Evolutionary conservation across 2,113 vertebrate species (phyloP), one percentile per base, ranked within the genome.

Genomic region (Aegithalos caudatus): DNA sequence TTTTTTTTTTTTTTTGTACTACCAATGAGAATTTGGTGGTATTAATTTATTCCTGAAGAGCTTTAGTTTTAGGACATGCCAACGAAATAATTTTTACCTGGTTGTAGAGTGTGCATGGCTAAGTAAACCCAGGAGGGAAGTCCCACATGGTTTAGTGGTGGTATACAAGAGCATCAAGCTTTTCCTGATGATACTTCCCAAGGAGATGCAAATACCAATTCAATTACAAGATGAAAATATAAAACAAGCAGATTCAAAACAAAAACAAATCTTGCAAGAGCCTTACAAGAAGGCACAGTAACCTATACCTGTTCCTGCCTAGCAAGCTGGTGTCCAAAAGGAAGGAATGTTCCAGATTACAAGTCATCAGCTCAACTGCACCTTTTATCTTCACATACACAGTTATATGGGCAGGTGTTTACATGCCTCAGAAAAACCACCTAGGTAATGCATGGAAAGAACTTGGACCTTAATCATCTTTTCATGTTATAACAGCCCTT

Each of bases 401-500:
- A 66, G 89, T 84, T 94, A 89, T 16, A 94, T 38, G 73, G 93
- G 85, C 95, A 96, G 93, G 93, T 95, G 89, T 95, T 93, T 51
- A 95, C 94, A 88, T 83, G 93, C 79, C 88, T 90, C 88, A 88
- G 31, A 94, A 89, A 88, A 94, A 81, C 38, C 85, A 91, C 90
- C 51, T 87, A 80, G 81, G 81, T 71, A 88, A 80, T 91, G 62
- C 64, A 83, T 71, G 42, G 82, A 48, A 92, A 86, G 60, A 93
- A 95, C 76, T 94, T 92, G 81, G 70, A 93, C 94, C 83, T 87
- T 95, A 93, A 74, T 95, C 57, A 85, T 87, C 81, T 94, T 81
- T 97, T 97, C 90, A 40, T 93, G 95, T 97, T 89, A 12, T 90
- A 95, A 93, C 95, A 95, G 54, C 62, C 79, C 81, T 87, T 96